Base-by-base conservation (phyloP, 2,888 invertebrate genomes). In the Mimas tiliae region DNA sequence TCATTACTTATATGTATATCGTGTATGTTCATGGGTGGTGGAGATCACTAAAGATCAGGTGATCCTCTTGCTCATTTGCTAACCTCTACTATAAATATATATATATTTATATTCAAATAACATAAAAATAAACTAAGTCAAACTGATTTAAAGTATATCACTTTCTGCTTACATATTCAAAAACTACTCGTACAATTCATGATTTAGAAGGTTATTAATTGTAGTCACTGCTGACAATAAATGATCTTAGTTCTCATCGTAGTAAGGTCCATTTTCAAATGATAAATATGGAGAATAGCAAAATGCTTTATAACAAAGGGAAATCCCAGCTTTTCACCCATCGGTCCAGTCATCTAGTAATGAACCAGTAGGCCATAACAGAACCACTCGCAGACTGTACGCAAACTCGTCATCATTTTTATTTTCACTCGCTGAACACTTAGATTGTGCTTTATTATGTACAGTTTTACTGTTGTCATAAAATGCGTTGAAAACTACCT, bases 321-420 rank as follows among this genome's bases (percentile, higher is more conserved):
- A 86, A 82, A 82, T 78, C 76, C 78, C 82, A 79, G 84, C 81
- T 82, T 85, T 86, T 81, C 80, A 80, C 79, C 76, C 84, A 80
- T 81, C 81, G 73, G 81, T 74, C 79, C 86, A 83, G 84, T 85
- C 90, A 89, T 90, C 87, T 84, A 84, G 85, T 90, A 90, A 92
- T 91, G 90, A 85, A 86, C 83, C 86, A 79, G 82, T 80, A 67
- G 78, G 76, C 79, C 76, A 76, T 72, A 68, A 74, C 73, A 65
- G 77, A 75, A 74, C 73, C 84, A 79, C 84, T 82, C 69, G 72
- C 70, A 63, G 73, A 65, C 73, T 69, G 69, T 68, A 77, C 77
- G 72, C 74, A 76, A 73, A 78, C 76, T 72, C 74, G 76, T 71
- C 78, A 79, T 73, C 78, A 70, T 85, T 85, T 84, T 82, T 83